These are phyloP conservation scores for Pectinophora gossypiella DNA, from an alignment of 1,140 invertebrate genomes.

Conservation along the genomic window DNA sequence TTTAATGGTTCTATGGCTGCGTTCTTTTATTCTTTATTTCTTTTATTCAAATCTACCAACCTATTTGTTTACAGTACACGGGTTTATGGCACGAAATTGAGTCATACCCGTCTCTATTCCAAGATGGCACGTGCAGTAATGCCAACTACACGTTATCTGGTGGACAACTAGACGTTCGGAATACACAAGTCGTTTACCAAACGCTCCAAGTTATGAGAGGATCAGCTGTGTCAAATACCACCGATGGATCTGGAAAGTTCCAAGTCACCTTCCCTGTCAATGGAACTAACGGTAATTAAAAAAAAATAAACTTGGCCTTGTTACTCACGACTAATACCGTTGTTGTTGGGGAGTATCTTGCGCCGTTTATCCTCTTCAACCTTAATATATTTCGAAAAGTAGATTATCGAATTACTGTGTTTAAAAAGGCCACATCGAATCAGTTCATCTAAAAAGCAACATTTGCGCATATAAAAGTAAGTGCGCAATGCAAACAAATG, in stretches of 20 bases:
- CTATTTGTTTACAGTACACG: constrained; percentile 47
- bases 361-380: constrained; percentile 9
- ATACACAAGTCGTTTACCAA: constrained; percentile 47
- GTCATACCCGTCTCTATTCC: constrained; percentile 40
- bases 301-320: too few species aligned
- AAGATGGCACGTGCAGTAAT: constrained; percentile 44
- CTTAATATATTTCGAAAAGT: too few species aligned
- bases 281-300: constrained; percentile 17
- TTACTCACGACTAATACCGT: too few species aligned
- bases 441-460: too few species aligned
- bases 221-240: constrained; percentile 18
- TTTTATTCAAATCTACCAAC: too few species aligned
- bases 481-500: too few species aligned
- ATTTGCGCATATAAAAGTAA: too few species aligned
- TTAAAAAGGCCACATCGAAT: too few species aligned
- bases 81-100: constrained; percentile 52
- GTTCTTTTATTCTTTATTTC: too few species aligned
- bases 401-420: too few species aligned
- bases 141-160: constrained; percentile 33
- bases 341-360: too few species aligned
- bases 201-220: constrained; percentile 32
- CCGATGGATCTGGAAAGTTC: constrained; percentile 19
- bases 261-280: constrained; percentile 20
- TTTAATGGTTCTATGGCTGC: too few species aligned
- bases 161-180: constrained; percentile 35